A percentile compares a stretch with the other conserved stretches of the same genome.
phyloP scores from a whole-genome alignment of 2,888 invertebrate species.

The Doris montereyensis region DNA sequence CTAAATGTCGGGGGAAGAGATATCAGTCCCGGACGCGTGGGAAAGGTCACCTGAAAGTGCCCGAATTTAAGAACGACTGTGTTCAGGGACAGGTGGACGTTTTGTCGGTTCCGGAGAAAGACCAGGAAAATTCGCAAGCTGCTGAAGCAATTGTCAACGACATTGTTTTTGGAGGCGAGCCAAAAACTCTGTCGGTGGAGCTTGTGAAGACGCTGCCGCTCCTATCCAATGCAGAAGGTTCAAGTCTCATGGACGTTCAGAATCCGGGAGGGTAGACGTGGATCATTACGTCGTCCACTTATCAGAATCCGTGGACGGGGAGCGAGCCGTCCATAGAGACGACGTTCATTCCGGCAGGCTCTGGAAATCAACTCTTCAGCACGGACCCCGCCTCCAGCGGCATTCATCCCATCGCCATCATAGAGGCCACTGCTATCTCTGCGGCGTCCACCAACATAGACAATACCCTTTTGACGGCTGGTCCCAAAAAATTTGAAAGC shows the following conservation, averaged over 20 bases:
- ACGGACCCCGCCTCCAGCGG: slow-evolving; percentile 38
- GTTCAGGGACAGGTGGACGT: not conserved
- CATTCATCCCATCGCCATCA: slow-evolving; percentile 61
- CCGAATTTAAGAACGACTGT: not conserved
- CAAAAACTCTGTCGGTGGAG: slow-evolving; percentile 36
- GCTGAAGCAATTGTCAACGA: not conserved
- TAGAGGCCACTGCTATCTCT: slow-evolving; percentile 61
- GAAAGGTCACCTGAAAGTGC: too few species aligned
- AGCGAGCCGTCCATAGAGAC: slow-evolving; percentile 54
- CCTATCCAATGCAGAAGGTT: not conserved
- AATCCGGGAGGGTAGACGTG: slow-evolving; percentile 47
- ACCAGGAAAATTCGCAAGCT: not conserved
- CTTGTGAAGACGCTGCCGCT: slow-evolving; percentile 31
- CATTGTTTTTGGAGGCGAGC: not conserved
- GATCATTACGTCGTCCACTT: slow-evolving; percentile 59
- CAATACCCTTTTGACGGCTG: too few species aligned
- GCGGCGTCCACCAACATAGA: too few species aligned
- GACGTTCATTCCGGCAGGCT: slow-evolving; percentile 53
- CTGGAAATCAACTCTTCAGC: slow-evolving; percentile 42
- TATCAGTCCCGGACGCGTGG: slow-evolving; percentile 31
- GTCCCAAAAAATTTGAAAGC: too few species aligned
- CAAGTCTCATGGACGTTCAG: too few species aligned
- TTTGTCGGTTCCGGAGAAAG: not conserved
- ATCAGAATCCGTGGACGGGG: slow-evolving; percentile 50
- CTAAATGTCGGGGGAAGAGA: slow-evolving; percentile 38